A percentile compares a stretch with the other conserved stretches of the same genome.
These are phyloP conservation scores for Drosophila nigricruria DNA, from an alignment of 2,888 invertebrate species.

Conservation along the genomic window DNA sequence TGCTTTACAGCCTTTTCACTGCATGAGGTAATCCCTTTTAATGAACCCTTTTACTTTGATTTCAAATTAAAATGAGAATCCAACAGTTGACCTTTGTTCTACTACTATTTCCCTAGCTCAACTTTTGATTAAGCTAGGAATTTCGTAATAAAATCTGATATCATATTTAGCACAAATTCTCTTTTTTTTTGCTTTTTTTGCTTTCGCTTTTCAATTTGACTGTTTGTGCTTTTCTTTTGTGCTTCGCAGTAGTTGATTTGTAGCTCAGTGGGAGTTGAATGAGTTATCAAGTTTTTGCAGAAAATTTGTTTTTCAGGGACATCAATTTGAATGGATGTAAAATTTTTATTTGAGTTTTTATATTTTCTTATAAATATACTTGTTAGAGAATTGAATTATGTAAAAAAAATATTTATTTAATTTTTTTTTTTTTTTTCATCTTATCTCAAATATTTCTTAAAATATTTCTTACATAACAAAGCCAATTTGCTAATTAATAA, in stretches of 20 bases:
- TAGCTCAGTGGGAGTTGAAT: not conserved
- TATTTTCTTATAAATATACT: not conserved
- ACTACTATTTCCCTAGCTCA: not conserved
- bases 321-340: not conserved
- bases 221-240: not conserved
- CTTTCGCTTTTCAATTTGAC: not conserved
- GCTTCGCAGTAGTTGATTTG: not conserved
- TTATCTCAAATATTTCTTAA: not conserved
- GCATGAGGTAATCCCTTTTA: not conserved
- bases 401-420: not conserved
- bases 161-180: not conserved
- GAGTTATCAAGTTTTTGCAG: not conserved
- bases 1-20: slow-evolving; percentile 3
- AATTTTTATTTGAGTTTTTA: no score
- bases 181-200: not conserved
- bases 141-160: slow-evolving; percentile 5
- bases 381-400: not conserved
- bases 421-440: not conserved
- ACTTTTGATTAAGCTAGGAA: not conserved
- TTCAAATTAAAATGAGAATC: slow-evolving; percentile 5
- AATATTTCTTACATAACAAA: not conserved
- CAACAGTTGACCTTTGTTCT: not conserved
- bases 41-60: slow-evolving; percentile 17
- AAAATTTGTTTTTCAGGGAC: not conserved
- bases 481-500: not conserved